phyloP scores from a whole-genome alignment of 1,140 invertebrate genomes.

The Oryctes rhinoceros region DNA sequence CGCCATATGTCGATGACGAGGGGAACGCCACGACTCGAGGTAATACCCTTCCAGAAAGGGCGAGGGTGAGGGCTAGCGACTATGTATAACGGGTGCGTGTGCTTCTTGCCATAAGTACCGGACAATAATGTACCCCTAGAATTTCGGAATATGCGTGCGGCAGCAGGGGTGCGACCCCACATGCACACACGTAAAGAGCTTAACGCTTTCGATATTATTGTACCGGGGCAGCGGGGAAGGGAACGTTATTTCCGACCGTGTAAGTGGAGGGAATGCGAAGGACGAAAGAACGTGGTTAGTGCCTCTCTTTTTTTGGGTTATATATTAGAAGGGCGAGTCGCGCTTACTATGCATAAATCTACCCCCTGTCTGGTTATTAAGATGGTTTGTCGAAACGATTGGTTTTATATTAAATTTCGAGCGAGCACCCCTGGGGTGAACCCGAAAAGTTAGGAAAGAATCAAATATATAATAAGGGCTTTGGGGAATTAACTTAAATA shows the following conservation, averaged over 20 bases:
- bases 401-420: conserved; percentile 19
- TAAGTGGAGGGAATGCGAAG: no score
- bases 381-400: conserved; percentile 10
- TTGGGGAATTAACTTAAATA: background rate
- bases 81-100: background rate
- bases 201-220: conserved; percentile 10
- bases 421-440: background rate
- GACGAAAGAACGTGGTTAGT: background rate
- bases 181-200: background rate
- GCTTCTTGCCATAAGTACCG: background rate
- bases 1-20: conserved; percentile 2
- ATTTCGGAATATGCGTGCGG: background rate
- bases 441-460: background rate
- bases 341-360: conserved; percentile 14
- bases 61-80: no score
- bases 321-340: background rate
- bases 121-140: conserved; percentile 1
- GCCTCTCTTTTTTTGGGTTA: background rate
- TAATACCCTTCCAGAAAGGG: no score
- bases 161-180: background rate
- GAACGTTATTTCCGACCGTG: no score
- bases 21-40: background rate
- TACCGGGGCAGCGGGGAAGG: no score
- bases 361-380: conserved; percentile 3
- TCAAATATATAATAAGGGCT: background rate